Base-by-base conservation (phyloP, 2,888 invertebrate genomes). In the Cantharis flavilabris region DNA sequence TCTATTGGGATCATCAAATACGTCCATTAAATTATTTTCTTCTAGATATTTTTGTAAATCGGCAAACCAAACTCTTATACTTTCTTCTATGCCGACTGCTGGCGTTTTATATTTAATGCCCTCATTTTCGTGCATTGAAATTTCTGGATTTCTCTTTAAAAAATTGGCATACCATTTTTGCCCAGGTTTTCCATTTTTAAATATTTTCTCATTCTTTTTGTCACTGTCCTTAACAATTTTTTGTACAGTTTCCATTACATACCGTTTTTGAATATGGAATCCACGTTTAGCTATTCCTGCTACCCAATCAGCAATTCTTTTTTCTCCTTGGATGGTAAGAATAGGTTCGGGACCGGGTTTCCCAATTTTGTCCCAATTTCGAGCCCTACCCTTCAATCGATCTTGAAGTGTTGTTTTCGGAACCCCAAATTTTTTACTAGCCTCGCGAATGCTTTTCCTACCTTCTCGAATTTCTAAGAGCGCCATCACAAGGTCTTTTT, bases 1-100 rank as follows among this genome's bases (percentile, higher is more conserved):
- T 84, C 71, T 83, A 83, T 63, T 26, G 14, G 71, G 65, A 62
- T 62, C 28, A 70, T 62, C 64, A 28, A 75, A 72, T 64, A 75
- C 16, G 72, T 75, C 30, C 9, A 14, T 20, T 13, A 71, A 67
- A 5, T 33, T 62, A 11, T 67, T 72, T 9, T 23, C 65, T 20
- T 71, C 72, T 14, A 75, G 18, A 75, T 23, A 71, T 9, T 26
- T 23, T 23, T n/a, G 67, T 18, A 75, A 28, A 10, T 72, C 62
- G 3, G 10, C 10, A 70, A 72, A 67, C 75, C 75, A 75, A 20
- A 64, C 33, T 67, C 18, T 72, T 62, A 71, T 75, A 23, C 13
- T 71, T 71, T 71, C 65, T 71, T 71, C 65, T 11, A 71, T 69
- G 16, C 62, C 7, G 33, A 67, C 72, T 10, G 67, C 69, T 18